Evolutionary conservation across 2,888 invertebrate genomes (phyloP).

Genomic region (Drosophila pseudotalamancana): DNA sequence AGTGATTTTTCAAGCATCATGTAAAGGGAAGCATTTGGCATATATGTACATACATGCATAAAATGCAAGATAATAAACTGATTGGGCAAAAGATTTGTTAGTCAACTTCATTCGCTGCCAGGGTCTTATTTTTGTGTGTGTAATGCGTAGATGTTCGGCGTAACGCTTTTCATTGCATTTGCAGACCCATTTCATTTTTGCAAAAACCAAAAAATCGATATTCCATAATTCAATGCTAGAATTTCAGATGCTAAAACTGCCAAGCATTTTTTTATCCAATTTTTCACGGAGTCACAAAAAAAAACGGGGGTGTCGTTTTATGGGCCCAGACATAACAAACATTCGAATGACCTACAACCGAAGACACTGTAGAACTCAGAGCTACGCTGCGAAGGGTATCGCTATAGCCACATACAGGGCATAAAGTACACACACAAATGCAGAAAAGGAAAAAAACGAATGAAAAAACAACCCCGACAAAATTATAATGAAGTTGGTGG

Average conservation of each 20-base stretch:
- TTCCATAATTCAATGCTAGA: constrained; percentile 77
- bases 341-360: constrained; percentile 23
- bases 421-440: constrained; percentile 28
- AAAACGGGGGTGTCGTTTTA: constrained; percentile 66
- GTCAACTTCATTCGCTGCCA: no score
- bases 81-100: no score
- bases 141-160: no score
- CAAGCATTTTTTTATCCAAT: constrained; percentile 73
- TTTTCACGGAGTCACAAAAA: constrained; percentile 68
- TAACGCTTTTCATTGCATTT: no score
- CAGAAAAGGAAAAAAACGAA: constrained; percentile 51
- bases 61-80: no score
- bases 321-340: constrained; percentile 11
- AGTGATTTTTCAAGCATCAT: no score
- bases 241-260: constrained; percentile 77
- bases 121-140: no score
- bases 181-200: constrained; percentile 51
- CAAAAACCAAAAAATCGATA: constrained; percentile 71
- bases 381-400: constrained; percentile 45
- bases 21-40: no score
- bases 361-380: background rate
- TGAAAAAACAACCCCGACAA: constrained; percentile 78
- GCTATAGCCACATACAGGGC: constrained; percentile 1
- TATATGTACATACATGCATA: no score
- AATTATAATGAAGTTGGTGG: constrained; percentile 79